A percentile compares a stretch with the other conserved stretches of the same genome.
Evolutionary conservation across 1,140 invertebrate species (phyloP).

Genomic region (Oscheius sp.): DNA sequence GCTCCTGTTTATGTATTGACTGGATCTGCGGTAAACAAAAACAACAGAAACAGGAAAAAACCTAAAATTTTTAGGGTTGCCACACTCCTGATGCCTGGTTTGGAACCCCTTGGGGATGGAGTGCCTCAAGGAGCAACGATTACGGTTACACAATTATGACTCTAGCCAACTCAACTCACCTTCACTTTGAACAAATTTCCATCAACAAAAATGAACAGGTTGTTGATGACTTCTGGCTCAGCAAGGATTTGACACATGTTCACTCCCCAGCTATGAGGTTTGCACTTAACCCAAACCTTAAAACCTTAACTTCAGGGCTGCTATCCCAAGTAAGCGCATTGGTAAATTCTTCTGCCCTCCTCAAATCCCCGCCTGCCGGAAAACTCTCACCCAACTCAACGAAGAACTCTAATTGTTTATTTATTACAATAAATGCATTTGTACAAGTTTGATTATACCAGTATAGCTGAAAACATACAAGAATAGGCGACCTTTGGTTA

Average conservation of each 20-base stretch:
- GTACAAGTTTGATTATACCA: background rate
- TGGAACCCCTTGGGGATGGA: slow-evolving; percentile 39
- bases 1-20: slow-evolving; percentile 88
- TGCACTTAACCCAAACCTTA: background rate
- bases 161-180: slow-evolving; percentile 77
- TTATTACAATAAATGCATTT: too few species aligned
- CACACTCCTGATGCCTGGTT: slow-evolving; percentile 45
- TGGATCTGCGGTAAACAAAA: slow-evolving; percentile 76
- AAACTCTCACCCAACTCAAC: background rate
- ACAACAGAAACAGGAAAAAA: background rate
- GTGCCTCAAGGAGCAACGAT: slow-evolving; percentile 69
- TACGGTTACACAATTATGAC: slow-evolving; percentile 87
- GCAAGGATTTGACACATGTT: slow-evolving; percentile 16
- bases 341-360: background rate
- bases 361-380: background rate
- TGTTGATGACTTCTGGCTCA: slow-evolving; percentile 28
- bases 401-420: background rate
- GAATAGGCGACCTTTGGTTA: background rate
- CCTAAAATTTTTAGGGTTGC: slow-evolving; percentile 25
- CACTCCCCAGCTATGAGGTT: slow-evolving; percentile 25
- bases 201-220: slow-evolving; percentile 60
- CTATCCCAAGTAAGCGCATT: too few species aligned
- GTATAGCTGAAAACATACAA: background rate
- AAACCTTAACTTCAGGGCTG: too few species aligned
- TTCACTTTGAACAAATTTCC: slow-evolving; percentile 88